These are phyloP conservation scores for Dexiosoma caninum DNA, from an alignment of 2,888 invertebrate species.

Conservation along the genomic window DNA sequence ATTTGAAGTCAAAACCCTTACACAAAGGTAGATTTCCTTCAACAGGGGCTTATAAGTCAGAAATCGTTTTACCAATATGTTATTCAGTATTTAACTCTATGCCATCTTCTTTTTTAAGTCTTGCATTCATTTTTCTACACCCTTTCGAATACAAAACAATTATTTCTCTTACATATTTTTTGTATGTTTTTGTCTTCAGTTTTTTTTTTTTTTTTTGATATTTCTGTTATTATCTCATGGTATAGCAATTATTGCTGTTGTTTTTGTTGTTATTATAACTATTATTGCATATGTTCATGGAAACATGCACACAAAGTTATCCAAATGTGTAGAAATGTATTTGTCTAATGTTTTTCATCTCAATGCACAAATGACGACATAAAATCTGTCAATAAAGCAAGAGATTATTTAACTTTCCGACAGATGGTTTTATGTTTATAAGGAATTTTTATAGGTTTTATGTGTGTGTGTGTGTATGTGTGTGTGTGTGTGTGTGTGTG, in stretches of 20 bases:
- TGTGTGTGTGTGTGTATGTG: neutral
- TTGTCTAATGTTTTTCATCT: constrained; percentile 47
- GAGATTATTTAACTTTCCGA: constrained; percentile 52
- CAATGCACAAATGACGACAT: constrained; percentile 51
- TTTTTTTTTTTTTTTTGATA: neutral
- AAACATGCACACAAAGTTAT: neutral
- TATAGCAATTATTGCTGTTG: constrained; percentile 1
- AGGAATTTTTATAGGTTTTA: constrained; percentile 10
- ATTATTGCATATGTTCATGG: neutral
- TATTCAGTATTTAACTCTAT: too few species aligned
- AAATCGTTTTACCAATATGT: too few species aligned
- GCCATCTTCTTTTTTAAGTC: too few species aligned
- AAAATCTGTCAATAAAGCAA: constrained; percentile 57
- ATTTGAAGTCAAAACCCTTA: too few species aligned
- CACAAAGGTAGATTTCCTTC: too few species aligned
- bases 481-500: neutral
- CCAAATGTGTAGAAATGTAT: constrained; percentile 9
- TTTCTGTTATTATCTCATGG: neutral
- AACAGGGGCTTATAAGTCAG: too few species aligned
- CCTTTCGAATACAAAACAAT: too few species aligned
- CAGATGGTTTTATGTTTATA: constrained; percentile 47
- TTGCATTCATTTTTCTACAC: too few species aligned
- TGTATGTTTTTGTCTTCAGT: constrained; percentile 22
- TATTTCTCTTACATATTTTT: too few species aligned
- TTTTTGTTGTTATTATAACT: constrained; percentile 5